These are phyloP conservation scores for Melanotaenia boesemani DNA, from an alignment of 2,797 vertebrate species.

Conservation along the genomic window DNA sequence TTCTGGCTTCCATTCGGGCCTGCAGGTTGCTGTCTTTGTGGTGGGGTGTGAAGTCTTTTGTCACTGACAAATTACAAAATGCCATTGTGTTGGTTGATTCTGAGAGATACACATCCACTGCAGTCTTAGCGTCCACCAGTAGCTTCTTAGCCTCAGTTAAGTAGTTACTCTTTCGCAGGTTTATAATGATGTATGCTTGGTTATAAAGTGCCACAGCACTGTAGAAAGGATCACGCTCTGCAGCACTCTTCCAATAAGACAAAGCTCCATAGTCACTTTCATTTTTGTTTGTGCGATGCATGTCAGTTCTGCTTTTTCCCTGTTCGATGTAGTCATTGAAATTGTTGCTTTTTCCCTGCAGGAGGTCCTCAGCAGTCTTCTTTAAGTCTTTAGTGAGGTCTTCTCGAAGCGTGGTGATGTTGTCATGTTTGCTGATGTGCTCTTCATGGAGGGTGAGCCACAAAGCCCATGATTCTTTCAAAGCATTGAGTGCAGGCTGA, in stretches of 20 bases:
- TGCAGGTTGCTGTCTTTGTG: slow-evolving; percentile 21
- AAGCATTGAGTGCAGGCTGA: slow-evolving; percentile 7
- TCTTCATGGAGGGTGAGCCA: slow-evolving; percentile 33
- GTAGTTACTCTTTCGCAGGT: slow-evolving; percentile 4
- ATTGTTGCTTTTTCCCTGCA: neutral
- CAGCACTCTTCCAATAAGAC: slow-evolving; percentile 7
- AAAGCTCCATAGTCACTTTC: slow-evolving; percentile 30
- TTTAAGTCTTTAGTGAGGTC: neutral
- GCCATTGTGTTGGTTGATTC: slow-evolving; percentile 29
- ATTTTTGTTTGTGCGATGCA: slow-evolving; percentile 3
- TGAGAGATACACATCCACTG: slow-evolving; percentile 27
- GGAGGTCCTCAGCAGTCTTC: neutral
- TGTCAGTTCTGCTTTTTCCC: slow-evolving; percentile 7
- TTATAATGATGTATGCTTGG: slow-evolving; percentile 36
- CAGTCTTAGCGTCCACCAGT: slow-evolving; percentile 2
- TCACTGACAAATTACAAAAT: slow-evolving; percentile 11
- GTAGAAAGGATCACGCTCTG: slow-evolving; percentile 1
- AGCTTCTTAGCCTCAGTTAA: neutral
- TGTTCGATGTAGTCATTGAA: slow-evolving; percentile 29
- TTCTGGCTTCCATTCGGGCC: slow-evolving; percentile 27
- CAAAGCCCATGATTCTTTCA: slow-evolving; percentile 31
- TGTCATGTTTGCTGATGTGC: neutral
- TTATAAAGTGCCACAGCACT: slow-evolving; percentile 35
- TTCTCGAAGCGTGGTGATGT: neutral
- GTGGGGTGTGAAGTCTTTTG: slow-evolving; percentile 9